phyloP scores from a whole-genome alignment of 1,140 invertebrate genomes.

The Leptinotarsa texana region DNA sequence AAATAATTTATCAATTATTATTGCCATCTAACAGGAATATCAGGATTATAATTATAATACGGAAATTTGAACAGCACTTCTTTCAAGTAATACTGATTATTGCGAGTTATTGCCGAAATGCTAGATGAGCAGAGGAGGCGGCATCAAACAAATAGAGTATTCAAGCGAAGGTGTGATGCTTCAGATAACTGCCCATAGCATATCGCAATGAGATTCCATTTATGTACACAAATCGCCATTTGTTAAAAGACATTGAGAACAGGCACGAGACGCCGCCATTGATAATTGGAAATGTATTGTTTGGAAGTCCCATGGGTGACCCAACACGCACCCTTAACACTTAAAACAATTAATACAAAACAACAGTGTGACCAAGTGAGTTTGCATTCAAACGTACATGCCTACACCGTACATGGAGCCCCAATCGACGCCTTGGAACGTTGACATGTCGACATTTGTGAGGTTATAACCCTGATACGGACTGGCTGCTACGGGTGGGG shows the following conservation, averaged over 20 bases:
- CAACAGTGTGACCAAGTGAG: conserved; percentile 10
- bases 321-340: conserved; percentile 11
- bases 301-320: conserved; percentile 39
- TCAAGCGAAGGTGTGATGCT: conserved; percentile 24
- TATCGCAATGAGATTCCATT: conserved; percentile 39
- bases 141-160: conserved; percentile 30
- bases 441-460: conserved; percentile 87
- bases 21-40: conserved; percentile 47
- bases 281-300: conserved; percentile 46
- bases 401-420: conserved; percentile 87
- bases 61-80: conserved; percentile 19
- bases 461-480: conserved; percentile 81
- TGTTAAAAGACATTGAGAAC: conserved; percentile 36
- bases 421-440: conserved; percentile 89
- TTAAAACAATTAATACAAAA: conserved; percentile 15
- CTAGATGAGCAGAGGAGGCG: conserved; percentile 48
- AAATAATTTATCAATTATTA: conserved; percentile 35
- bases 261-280: conserved; percentile 48
- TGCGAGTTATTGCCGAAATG: conserved; percentile 57
- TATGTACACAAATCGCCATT: conserved; percentile 26
- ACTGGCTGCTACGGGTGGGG: conserved; percentile 65
- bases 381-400: conserved; percentile 76
- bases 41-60: conserved; percentile 26
- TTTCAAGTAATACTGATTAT: conserved; percentile 55
- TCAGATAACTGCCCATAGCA: conserved; percentile 38